These are phyloP conservation scores for Coenobita brevimanus DNA, from an alignment of 1,140 invertebrate genomes.

Conservation along the genomic window DNA sequence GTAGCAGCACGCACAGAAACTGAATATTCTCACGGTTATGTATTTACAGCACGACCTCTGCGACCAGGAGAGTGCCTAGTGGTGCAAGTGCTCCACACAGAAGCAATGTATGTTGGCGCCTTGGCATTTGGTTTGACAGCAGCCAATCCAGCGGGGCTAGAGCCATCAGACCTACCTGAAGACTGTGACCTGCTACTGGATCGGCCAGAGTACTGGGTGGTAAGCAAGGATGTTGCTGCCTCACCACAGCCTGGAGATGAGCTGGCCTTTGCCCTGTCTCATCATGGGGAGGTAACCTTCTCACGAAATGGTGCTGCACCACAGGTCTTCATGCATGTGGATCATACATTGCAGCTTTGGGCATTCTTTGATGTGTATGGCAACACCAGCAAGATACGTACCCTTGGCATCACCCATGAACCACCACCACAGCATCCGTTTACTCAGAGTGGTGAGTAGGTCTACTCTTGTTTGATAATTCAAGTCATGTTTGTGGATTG, in stretches of 20 bases:
- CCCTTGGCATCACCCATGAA: conserved; percentile 77
- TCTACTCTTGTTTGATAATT: not conserved
- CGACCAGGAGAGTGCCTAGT: conserved; percentile 89
- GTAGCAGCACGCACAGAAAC: conserved; percentile 86
- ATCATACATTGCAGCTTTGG: conserved; percentile 91
- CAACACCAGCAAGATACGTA: conserved; percentile 88
- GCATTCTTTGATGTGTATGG: conserved; percentile 97
- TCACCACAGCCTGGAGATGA: conserved; percentile 90
- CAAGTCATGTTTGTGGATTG: too few species aligned
- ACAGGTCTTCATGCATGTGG: conserved; percentile 93
- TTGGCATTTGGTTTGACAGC: conserved; percentile 94
- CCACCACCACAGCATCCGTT: conserved; percentile 35
- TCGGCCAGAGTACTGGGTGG: conserved; percentile 97
- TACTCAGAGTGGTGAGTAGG: conserved; percentile 47
- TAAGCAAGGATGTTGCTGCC: conserved; percentile 92
- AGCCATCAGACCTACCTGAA: conserved; percentile 87
- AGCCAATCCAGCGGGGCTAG: conserved; percentile 87
- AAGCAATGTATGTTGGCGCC: conserved; percentile 89
- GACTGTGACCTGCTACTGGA: conserved; percentile 94
- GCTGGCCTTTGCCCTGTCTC: conserved; percentile 74
- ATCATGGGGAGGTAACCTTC: conserved; percentile 87
- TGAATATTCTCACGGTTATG: conserved; percentile 95
- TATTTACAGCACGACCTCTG: conserved; percentile 90
- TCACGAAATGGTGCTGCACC: conserved; percentile 88
- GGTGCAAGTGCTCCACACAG: conserved; percentile 86